Evolutionary conservation across 2,113 vertebrate species (phyloP).

Genomic region (Corydoras maculifer): DNA sequence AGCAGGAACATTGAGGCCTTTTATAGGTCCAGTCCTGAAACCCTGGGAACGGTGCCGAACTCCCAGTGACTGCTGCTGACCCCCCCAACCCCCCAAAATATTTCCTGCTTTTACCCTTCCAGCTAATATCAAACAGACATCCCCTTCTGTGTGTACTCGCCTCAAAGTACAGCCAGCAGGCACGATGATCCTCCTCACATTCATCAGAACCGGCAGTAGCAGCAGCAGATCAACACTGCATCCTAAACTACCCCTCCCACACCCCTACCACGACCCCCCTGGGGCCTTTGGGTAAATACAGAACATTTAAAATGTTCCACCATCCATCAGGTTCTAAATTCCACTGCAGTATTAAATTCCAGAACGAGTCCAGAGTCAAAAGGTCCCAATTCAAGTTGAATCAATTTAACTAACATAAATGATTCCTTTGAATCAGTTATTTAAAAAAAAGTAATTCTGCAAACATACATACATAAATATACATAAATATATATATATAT

Average conservation of each 20-base stretch:
- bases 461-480: too few relatives aligned
- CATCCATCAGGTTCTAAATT: neutral
- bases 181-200: conserved; percentile 35
- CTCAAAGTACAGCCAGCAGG: conserved; percentile 21
- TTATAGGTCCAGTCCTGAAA: conserved; percentile 31
- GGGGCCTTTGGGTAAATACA: conserved; percentile 8
- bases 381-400: too few relatives aligned
- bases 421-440: too few relatives aligned
- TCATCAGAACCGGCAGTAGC: conserved; percentile 28
- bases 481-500: too few relatives aligned
- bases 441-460: too few relatives aligned
- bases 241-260: too few relatives aligned
- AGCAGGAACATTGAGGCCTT: conserved; percentile 48
- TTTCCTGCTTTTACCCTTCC: conserved; percentile 66
- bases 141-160: conserved; percentile 50
- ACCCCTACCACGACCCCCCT: neutral
- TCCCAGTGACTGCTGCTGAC: conserved; percentile 44
- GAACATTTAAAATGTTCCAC: conserved; percentile 9
- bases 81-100: conserved; percentile 50
- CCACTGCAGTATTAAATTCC: neutral
- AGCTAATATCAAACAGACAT: conserved; percentile 68
- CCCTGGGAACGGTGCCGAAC: conserved; percentile 34
- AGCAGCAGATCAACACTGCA: neutral
- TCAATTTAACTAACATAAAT: too few relatives aligned
- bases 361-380: neutral